Base-by-base conservation (phyloP, 2,888 invertebrate genomes). In the Melitaea athalia region DNA sequence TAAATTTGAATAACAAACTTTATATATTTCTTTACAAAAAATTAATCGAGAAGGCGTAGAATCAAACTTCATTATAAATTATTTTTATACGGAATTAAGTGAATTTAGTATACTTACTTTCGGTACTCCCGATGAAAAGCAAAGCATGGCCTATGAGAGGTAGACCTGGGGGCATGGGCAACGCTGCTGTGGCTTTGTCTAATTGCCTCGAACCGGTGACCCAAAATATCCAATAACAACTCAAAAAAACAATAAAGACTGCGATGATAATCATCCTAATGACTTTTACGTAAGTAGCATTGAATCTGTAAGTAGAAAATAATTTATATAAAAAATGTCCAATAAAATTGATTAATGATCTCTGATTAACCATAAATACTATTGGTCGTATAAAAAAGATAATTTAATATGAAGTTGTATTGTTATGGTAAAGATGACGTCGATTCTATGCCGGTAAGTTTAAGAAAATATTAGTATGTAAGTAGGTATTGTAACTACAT, bases 121-220 rank as follows among this genome's bases (percentile, higher is more conserved):
- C 80, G 11, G 87, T 82, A 62, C 86, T 79, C 42, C 89, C 89
- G 1, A 89, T 74, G 70, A 91, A 91, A n/a, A 86, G 78, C 65
- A 82, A 79, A 24, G 83, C 86, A 68, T 88, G 83, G 0, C 91
- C 91, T 15, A 91, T 75, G 3, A 91, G 55, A 0, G 91, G 90
- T 8, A 88, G 50, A 0, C 81, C 74, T 0, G 86, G 83, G 0
- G 82, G 84, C 0, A 71, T 70, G 0, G 87, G 85, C 17, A 91
- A 75, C 0, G 78, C 68, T 0, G 83, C 81, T 1, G 87, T 88
- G 69, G 85, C 78, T 12, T 79, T 78, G 15, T 87, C 85, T 74
- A 88, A 76, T 0, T 80, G 81, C 3, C 76, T 76, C 5, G 78
- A 77, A 10, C 73, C 74, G 11, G 68, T 63, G 10, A 71, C 67